Conservation (phyloP, 2,113 vertebrate genomes). For the Ramphastos sulfuratus region DNA sequence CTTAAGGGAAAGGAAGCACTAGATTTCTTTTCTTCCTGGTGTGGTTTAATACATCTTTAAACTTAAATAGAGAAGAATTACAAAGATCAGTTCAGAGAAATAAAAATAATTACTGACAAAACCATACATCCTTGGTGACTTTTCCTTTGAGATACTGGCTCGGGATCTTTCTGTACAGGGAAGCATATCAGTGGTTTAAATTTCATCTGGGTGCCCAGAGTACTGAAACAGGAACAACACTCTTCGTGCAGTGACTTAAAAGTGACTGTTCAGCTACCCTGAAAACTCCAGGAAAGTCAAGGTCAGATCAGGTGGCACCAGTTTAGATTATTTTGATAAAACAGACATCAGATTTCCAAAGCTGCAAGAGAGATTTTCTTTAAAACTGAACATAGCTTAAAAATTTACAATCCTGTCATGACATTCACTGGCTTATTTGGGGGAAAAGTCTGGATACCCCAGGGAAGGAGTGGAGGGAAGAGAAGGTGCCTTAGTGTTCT, state of each 20-base stretch:
- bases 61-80: not conserved
- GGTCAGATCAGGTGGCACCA: not conserved
- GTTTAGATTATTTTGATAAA: not conserved
- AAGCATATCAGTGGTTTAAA: not conserved
- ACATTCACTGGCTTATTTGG: not conserved
- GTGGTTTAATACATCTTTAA: not conserved
- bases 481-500: not conserved
- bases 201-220: conserved; percentile 3
- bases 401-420: not conserved
- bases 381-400: not conserved
- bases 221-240: not conserved
- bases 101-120: not conserved
- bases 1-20: not conserved
- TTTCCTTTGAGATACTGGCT: not conserved
- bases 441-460: not conserved
- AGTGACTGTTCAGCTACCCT: not conserved
- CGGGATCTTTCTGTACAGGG: not conserved
- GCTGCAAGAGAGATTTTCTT: not conserved
- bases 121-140: not conserved
- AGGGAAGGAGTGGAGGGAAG: not conserved
- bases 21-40: not conserved
- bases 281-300: not conserved
- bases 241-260: not conserved
- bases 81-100: not conserved
- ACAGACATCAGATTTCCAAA: not conserved